Base-by-base conservation (phyloP, 2,797 vertebrate species). In the Tolypeutes matacus region DNA sequence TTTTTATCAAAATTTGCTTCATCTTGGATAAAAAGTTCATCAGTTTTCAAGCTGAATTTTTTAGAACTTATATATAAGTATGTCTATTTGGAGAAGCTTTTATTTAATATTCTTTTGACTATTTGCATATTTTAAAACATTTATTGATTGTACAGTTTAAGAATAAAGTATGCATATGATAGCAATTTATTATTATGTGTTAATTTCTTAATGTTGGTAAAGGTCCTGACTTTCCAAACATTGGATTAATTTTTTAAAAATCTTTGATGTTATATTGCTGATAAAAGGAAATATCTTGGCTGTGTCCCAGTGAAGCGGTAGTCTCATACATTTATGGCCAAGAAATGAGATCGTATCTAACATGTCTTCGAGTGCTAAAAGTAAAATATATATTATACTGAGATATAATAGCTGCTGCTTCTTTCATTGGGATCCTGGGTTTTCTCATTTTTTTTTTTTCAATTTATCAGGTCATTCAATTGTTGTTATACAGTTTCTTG, bases 381-480 rank as follows among this genome's bases (percentile, higher is more conserved):
- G 14, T 58, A 39, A 49, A 56, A 34, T 36, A 39, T 70, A 36
- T 51, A 76, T 53, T 93, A 39, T 88, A n/a, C 20, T 72, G 46
- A 95, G 20, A 81, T 36, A 29, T 83, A 84, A 88, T 60, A 87
- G 7, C 27, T 64, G 39, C 39, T 25, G 75, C 17, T 89, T 86
- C 69, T 46, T 91, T 70, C 51, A 60, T 53, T 42, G 46, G 46
- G 65, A 87, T 60, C 11, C 34, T 87, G 77, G 75, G 10, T 80
- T 94, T 95, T 90, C 67, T 94, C 69, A 93, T 51, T 95, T 27
- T 85, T 31, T 23, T 23, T 36, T 80, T 69, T 81, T 23, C 31
- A 91, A 84, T 95, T 92, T 97, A 87, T 20, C 13, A 97, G 72
- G 62, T 86, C 92, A 96, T 95, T 95, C 89, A 90, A 72, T 94